Evolutionary conservation across 37 sponge, comb jelly and placozoan species (phyloP).

Genomic region (Halichondria panicea): DNA sequence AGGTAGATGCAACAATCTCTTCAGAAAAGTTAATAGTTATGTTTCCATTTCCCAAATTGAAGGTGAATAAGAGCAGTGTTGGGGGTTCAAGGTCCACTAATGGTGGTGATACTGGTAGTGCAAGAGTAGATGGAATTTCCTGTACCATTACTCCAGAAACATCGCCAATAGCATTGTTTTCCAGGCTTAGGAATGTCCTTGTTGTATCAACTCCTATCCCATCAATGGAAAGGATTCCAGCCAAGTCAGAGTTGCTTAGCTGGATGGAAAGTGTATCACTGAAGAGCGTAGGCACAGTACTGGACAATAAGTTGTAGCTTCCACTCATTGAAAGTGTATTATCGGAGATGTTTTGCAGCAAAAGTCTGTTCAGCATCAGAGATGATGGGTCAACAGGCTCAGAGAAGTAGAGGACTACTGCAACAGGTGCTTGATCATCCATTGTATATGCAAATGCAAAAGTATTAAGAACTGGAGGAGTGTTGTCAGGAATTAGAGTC

Average conservation of each 20-base stretch:
- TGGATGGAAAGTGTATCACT: slow-evolving; percentile 21
- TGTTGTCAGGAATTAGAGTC: slow-evolving; percentile 39
- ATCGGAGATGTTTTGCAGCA: slow-evolving; percentile 53
- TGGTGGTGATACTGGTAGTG: slow-evolving; percentile 54
- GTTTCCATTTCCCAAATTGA: slow-evolving; percentile 62
- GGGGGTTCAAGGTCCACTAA: slow-evolving; percentile 69
- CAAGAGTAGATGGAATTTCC: not conserved
- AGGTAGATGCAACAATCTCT: slow-evolving; percentile 35
- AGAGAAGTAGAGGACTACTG: slow-evolving; percentile 67
- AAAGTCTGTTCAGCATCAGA: slow-evolving; percentile 39
- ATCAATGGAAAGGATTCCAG: slow-evolving; percentile 36
- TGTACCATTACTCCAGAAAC: slow-evolving; percentile 50
- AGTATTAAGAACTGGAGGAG: slow-evolving; percentile 47
- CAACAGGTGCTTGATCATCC: slow-evolving; percentile 56
- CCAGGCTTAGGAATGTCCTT: slow-evolving; percentile 50
- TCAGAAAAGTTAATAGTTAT: slow-evolving; percentile 72
- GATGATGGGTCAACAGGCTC: slow-evolving; percentile 70
- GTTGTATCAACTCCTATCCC: slow-evolving; percentile 31
- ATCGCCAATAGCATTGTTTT: slow-evolving; percentile 45
- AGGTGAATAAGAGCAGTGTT: slow-evolving; percentile 56
- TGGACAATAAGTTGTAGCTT: slow-evolving; percentile 32
- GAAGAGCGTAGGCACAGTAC: slow-evolving; percentile 21
- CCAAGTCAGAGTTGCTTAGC: slow-evolving; percentile 57
- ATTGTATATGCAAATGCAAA: slow-evolving; percentile 67
- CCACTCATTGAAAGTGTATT: not conserved